A percentile compares a stretch with the other conserved stretches of the same genome.
Evolutionary conservation across 2,797 vertebrate species (phyloP).

Genomic region (Sparidentex hasta): DNA sequence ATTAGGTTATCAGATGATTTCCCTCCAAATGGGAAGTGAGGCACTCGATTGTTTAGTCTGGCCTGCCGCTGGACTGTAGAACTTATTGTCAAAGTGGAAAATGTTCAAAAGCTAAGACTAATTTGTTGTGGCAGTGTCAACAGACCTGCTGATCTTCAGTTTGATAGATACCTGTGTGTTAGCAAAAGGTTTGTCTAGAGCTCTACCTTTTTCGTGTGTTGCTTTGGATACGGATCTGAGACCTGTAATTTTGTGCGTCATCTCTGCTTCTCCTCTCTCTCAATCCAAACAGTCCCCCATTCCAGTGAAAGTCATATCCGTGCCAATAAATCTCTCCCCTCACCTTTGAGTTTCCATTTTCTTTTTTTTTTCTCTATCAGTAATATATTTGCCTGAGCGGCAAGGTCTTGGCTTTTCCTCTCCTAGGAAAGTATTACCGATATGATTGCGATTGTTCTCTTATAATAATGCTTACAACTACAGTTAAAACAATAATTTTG

Average conservation of each 20-base stretch:
- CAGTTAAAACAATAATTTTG: neutral
- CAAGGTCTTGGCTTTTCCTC: neutral
- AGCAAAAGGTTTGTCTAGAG: slow-evolving; percentile 39
- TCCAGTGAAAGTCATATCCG: slow-evolving; percentile 39
- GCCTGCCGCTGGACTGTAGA: slow-evolving; percentile 29
- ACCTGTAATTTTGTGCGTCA: slow-evolving; percentile 53
- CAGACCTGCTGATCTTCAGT: slow-evolving; percentile 14
- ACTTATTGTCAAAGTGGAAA: slow-evolving; percentile 38
- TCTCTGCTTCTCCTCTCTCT: slow-evolving; percentile 32
- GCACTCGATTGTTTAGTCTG: slow-evolving; percentile 60
- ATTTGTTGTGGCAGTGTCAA: slow-evolving; percentile 17
- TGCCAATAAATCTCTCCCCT: slow-evolving; percentile 52
- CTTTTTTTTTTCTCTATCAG: neutral
- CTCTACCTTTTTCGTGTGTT: slow-evolving; percentile 4
- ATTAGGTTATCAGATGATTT: slow-evolving; percentile 21
- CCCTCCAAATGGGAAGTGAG: slow-evolving; percentile 25
- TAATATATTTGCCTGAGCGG: slow-evolving; percentile 10
- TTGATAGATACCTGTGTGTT: slow-evolving; percentile 43
- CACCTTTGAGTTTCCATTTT: slow-evolving; percentile 28
- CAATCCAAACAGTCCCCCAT: slow-evolving; percentile 39
- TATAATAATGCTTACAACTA: slow-evolving; percentile 1
- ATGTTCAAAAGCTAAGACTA: slow-evolving; percentile 34
- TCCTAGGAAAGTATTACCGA: neutral
- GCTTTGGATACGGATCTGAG: slow-evolving; percentile 54
- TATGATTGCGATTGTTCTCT: slow-evolving; percentile 3